phyloP scores from a whole-genome alignment of 2,888 invertebrate species.

The Patella ulyssiponensis region DNA sequence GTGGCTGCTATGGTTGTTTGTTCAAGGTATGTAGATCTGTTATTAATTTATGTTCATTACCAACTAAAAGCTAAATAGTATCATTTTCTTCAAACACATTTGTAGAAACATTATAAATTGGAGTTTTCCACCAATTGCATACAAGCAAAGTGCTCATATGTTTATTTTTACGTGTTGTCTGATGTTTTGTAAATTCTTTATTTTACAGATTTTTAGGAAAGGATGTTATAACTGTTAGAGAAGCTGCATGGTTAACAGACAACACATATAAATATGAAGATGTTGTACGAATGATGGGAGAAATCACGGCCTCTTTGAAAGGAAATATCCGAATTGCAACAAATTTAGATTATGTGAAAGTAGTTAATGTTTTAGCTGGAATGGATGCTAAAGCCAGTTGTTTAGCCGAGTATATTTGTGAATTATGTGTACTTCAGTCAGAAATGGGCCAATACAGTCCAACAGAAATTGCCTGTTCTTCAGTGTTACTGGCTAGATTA shows the following conservation, averaged over 20 bases:
- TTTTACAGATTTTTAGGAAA: constrained; percentile 62
- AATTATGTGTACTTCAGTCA: constrained; percentile 66
- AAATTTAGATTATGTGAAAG: constrained; percentile 62
- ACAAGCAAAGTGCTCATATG: no score
- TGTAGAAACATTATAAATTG: no score
- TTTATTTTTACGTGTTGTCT: not conserved
- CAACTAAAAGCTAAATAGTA: no score
- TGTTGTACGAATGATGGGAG: constrained; percentile 71
- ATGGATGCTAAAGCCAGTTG: constrained; percentile 44
- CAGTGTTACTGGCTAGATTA: constrained; percentile 63
- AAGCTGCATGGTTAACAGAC: constrained; percentile 71
- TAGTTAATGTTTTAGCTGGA: constrained; percentile 54
- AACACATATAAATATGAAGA: constrained; percentile 71
- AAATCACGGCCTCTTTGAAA: constrained; percentile 64
- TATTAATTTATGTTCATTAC: no score
- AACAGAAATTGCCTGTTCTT: constrained; percentile 65
- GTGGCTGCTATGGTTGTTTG: constrained; percentile 69
- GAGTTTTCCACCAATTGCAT: no score
- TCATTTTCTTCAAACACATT: no score
- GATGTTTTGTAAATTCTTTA: not conserved
- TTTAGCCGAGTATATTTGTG: constrained; percentile 67
- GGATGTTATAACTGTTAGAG: constrained; percentile 70
- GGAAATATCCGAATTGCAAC: constrained; percentile 64
- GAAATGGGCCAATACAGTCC: constrained; percentile 66
- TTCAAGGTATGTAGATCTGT: constrained; percentile 59